Conservation (phyloP, 1,140 invertebrate genomes). For the Rhagoletis zephyria region DNA sequence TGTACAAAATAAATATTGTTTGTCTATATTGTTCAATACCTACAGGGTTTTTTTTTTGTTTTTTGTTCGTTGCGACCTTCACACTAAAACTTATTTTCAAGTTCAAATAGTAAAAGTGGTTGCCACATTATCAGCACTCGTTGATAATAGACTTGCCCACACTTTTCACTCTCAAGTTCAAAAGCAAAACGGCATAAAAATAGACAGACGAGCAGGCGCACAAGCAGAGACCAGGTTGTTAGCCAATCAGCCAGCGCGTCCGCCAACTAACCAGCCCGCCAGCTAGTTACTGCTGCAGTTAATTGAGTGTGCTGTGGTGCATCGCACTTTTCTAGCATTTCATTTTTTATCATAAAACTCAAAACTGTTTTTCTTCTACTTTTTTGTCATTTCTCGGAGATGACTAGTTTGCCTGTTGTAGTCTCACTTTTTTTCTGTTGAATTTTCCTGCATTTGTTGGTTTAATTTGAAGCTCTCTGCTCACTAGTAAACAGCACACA, state of each 20-base stretch:
- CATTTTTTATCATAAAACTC: neutral
- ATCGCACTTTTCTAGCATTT: neutral
- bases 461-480: neutral
- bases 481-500: neutral
- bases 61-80: conserved; percentile 26
- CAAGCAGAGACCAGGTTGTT: too few species aligned
- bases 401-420: conserved; percentile 38
- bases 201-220: neutral
- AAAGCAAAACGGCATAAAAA: conserved; percentile 6
- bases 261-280: too few species aligned
- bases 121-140: neutral
- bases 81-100: conserved; percentile 9
- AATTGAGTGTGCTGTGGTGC: neutral
- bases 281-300: neutral
- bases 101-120: conserved; percentile 43
- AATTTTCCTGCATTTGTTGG: neutral
- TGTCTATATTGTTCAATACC: neutral
- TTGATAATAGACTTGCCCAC: neutral
- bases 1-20: too few species aligned
- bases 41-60: neutral
- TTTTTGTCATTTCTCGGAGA: neutral
- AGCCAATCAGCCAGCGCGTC: neutral
- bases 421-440: conserved; percentile 8
- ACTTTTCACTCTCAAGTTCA: conserved; percentile 51
- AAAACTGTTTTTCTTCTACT: neutral